Base-by-base conservation (phyloP, 2,888 invertebrate genomes). In the Yponomeuta malinellus region DNA sequence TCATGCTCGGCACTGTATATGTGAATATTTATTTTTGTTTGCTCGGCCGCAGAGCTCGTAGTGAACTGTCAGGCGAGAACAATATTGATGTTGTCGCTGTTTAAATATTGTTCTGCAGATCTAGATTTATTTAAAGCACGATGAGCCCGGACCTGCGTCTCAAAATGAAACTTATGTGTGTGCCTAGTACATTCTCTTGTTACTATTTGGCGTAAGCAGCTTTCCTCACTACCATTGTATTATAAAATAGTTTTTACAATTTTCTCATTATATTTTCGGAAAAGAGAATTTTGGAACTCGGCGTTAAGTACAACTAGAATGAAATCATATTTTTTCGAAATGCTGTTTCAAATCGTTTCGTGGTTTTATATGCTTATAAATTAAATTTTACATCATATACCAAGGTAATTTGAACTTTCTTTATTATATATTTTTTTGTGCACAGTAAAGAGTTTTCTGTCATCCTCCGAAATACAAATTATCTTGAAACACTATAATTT, bases 1-100 rank as follows among this genome's bases (percentile, higher is more conserved):
- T 65, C 31, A 65, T 29, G 65, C 29, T 29, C 33, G 10, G 29
- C 64, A 23, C 64, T 10, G 52, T 29, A 65, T 29, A 65, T 65
- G 33, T 65, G n/a, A 43, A 68, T 48, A 68, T 48, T 69, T 69
- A 69, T 69, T 69, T 31, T 23, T 23, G n/a, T 10, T 52, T 64
- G 64, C 29, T 10, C 64, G 31, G 64, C 8, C 8, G 23, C 0
- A 48, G 52, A 52, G 48, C 48, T 48, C 52, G 52, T 31, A 69
- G 68, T 52, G 68, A 69, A 33, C 68, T 48, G 68, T 69, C 68
- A 69, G 48, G 23, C 33, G 69, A 37, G 68, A 23, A 68, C 71
- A 70, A 70, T 71, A 71, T 71, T 71, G 68, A 71, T 71, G 70
- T 66, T 68, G 69, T 71, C 63, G 67, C 65, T 71, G 65, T 69